phyloP scores from a whole-genome alignment of 2,888 invertebrate genomes.

The Apoderus coryli region DNA sequence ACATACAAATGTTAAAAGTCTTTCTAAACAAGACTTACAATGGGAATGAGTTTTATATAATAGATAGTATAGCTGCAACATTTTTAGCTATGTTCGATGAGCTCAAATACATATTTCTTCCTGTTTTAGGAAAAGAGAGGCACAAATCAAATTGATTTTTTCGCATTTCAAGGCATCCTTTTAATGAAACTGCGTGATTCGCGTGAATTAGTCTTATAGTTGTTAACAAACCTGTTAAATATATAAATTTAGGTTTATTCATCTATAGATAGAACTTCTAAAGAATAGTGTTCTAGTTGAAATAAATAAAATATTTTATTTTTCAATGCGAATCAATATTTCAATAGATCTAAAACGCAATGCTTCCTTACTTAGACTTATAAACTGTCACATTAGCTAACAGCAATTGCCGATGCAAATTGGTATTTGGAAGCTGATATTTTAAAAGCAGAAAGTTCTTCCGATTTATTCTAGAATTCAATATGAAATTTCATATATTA shows the following conservation, averaged over 20 bases:
- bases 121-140: slow-evolving; percentile 50
- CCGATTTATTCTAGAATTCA: too few species aligned
- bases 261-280: too few species aligned
- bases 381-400: slow-evolving; percentile 32
- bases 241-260: too few species aligned
- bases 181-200: slow-evolving; percentile 59
- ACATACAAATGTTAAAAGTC: slow-evolving; percentile 48
- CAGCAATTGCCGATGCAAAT: too few species aligned
- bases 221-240: slow-evolving; percentile 43
- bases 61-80: slow-evolving; percentile 58
- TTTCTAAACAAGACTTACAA: slow-evolving; percentile 66
- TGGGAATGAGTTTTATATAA: slow-evolving; percentile 71
- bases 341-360: not conserved
- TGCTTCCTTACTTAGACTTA: too few species aligned
- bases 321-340: too few species aligned
- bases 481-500: too few species aligned
- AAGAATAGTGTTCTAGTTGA: too few species aligned
- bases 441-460: too few species aligned
- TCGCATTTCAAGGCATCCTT: slow-evolving; percentile 84
- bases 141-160: slow-evolving; percentile 77
- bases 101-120: slow-evolving; percentile 45
- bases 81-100: slow-evolving; percentile 60
- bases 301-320: too few species aligned
- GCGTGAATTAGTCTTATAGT: slow-evolving; percentile 52
- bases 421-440: too few species aligned